Base-by-base conservation (phyloP, 2,113 vertebrate species). In the Scomber japonicus region DNA sequence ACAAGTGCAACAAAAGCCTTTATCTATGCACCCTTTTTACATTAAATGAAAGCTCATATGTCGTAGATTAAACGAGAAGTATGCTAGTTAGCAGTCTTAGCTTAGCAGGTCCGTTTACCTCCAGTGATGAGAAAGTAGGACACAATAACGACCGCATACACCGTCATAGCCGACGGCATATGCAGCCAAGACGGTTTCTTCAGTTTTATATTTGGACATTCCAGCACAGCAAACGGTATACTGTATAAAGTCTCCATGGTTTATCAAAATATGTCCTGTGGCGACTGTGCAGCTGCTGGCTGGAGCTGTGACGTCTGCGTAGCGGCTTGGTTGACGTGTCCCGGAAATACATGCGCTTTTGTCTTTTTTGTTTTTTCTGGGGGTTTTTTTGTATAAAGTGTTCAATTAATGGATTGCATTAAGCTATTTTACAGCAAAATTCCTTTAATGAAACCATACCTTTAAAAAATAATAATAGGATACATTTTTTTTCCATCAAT, bases 101-200 rank as follows among this genome's bases (percentile, higher is more conserved):
- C 89, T 66, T 77, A 81, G 71, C 68, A 14, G 30, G 11, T 3
- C 11, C 19, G 3, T 50, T 95, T 94, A 99, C 98, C 98, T 95
- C 98, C 98, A 7, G 98, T 99, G 92, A 99, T 99, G 91, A 99
- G 98, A 92, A 99, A 99, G 86, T 99, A 99, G 27, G 98, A 99
- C 80, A 99, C 97, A 72, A 99, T 97, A 77, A 99, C 98, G 54
- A 97, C 85, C 1, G 98, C 97, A 56, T 99, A 99, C 13, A 99
- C 98, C 0, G 97, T 99, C 98, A 99, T 99, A 1, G 98, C 98
- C 35, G 98, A 99, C 44, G 98, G 98, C 97, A 98, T 99, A 65
- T 98, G 98, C 51, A 98, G 94, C 97, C 97, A 99, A 5, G 97
- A 95, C 5, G 98, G 98, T 81, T 97, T 97, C 95, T 99, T 99